A percentile compares a stretch with the other conserved stretches of the same genome.
Evolutionary conservation across 2,888 invertebrate species (phyloP).

Genomic region (Cephus runcator): DNA sequence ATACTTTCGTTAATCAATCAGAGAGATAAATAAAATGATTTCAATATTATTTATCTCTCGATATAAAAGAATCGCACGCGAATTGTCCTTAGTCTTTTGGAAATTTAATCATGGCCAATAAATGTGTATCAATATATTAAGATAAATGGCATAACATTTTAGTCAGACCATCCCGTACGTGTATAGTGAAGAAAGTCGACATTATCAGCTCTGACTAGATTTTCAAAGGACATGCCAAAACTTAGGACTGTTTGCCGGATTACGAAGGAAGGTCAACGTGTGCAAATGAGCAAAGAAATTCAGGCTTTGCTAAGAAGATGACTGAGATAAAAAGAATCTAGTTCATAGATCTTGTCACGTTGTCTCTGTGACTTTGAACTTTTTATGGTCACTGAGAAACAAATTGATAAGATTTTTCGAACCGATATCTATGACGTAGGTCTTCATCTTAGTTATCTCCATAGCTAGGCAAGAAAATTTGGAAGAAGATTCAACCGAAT

Average conservation of each 20-base stretch:
- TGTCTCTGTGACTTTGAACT: background rate
- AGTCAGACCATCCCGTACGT: too few relatives aligned
- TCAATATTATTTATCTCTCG: background rate
- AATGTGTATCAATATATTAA: too few relatives aligned
- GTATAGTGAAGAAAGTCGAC: too few relatives aligned
- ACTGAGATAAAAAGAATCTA: background rate
- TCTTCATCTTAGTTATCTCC: background rate
- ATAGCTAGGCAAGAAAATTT: background rate
- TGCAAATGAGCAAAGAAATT: background rate
- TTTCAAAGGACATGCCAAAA: background rate
- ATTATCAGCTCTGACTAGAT: too few relatives aligned
- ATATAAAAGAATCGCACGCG: too few relatives aligned
- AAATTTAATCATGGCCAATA: too few relatives aligned
- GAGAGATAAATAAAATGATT: background rate
- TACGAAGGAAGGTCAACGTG: background rate
- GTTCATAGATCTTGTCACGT: background rate
- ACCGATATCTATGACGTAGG: background rate
- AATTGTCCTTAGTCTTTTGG: too few relatives aligned
- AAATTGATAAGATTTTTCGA: background rate
- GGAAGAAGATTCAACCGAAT: background rate
- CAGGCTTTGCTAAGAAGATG: background rate
- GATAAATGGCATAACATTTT: too few relatives aligned
- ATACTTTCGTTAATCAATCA: background rate
- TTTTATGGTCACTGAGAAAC: background rate
- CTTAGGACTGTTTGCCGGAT: background rate